These are phyloP conservation scores for Drosophila algonquin DNA, from an alignment of 2,888 invertebrate genomes.

Conservation along the genomic window DNA sequence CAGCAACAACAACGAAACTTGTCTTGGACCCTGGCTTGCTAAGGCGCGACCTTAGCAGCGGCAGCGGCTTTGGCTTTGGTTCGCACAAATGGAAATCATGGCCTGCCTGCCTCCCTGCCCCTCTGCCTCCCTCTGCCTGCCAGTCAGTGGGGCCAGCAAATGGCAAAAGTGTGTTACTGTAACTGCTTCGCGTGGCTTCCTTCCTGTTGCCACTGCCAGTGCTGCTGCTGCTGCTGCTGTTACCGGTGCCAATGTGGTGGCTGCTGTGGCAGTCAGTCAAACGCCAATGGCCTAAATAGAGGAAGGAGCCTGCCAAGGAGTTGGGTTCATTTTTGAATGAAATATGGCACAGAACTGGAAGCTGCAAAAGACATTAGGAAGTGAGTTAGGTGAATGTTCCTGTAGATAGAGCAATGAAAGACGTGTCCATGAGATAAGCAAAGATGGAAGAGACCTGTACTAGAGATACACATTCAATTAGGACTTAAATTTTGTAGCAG, in stretches of 20 bases:
- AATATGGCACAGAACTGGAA: not conserved
- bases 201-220: constrained; percentile 60
- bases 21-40: constrained; percentile 66
- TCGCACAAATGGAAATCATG: constrained; percentile 70
- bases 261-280: constrained; percentile 14
- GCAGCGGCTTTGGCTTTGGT: constrained; percentile 7
- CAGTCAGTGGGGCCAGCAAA: constrained; percentile 41
- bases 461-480: not conserved
- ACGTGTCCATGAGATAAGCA: not conserved
- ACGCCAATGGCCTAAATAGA: constrained; percentile 35
- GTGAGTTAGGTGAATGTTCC: not conserved
- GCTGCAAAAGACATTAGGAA: not conserved
- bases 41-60: constrained; percentile 57
- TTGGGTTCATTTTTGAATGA: not conserved
- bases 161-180: constrained; percentile 79
- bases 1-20: constrained; percentile 52
- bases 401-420: not conserved
- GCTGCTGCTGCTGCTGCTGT: not conserved
- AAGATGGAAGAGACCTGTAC: not conserved
- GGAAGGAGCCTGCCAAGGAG: not conserved
- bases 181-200: constrained; percentile 59
- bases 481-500: not conserved
- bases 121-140: not conserved
- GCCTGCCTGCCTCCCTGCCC: constrained; percentile 26
- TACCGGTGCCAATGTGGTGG: not conserved